Conservation (phyloP, 2,888 invertebrate species). For the Agonum fuliginosum region DNA sequence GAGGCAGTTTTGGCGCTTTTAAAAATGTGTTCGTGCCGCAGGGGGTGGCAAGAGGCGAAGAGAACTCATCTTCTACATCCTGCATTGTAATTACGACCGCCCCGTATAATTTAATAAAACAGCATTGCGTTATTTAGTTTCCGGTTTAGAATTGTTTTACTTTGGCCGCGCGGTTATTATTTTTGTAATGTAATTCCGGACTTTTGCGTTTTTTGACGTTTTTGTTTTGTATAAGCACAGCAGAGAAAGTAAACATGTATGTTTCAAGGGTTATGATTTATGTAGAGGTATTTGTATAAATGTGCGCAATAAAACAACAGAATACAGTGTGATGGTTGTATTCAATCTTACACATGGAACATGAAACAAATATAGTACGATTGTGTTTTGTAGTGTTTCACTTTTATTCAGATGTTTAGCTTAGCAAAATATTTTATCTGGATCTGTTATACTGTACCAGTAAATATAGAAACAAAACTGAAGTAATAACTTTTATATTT, state of each 20-base stretch:
- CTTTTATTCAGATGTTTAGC: no score
- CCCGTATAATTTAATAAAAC: constrained; percentile 57
- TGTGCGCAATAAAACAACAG: background rate
- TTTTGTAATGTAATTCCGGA: constrained; percentile 53
- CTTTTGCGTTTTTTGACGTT: constrained; percentile 10
- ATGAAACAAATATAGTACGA: no score
- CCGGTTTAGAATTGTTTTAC: constrained; percentile 54
- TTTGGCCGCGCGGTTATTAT: constrained; percentile 48
- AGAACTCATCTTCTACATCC: background rate
- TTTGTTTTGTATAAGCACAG: constrained; percentile 1
- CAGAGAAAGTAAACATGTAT: constrained; percentile 1
- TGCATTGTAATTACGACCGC: constrained; percentile 51
- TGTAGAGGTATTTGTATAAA: background rate
- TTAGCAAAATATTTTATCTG: no score
- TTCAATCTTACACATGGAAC: background rate
- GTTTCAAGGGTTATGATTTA: background rate
- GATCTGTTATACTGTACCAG: no score
- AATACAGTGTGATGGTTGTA: background rate
- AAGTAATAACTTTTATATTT: no score
- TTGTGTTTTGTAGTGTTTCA: no score
- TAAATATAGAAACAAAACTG: no score
- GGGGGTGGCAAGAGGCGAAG: background rate
- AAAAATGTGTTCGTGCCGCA: constrained; percentile 27
- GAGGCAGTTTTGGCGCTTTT: constrained; percentile 44
- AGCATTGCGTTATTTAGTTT: constrained; percentile 54